A percentile compares a stretch with the other conserved stretches of the same genome.
Evolutionary conservation across 2,797 vertebrate genomes (phyloP).

Genomic region (Acipenser ruthenus): DNA sequence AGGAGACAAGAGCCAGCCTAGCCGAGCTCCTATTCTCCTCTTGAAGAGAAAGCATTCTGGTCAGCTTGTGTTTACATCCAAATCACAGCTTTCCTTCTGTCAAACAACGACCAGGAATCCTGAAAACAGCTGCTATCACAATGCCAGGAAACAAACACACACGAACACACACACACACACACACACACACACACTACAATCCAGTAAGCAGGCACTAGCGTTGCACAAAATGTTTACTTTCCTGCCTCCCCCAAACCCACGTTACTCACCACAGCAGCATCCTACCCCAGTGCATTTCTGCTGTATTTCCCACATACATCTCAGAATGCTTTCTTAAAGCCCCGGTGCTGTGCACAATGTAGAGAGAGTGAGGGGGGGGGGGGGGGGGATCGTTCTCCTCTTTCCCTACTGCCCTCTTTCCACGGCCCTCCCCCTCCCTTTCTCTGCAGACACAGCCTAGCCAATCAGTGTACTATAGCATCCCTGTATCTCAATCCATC

Average conservation of each 20-base stretch:
- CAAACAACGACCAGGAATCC: too few relatives aligned
- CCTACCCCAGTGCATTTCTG: constrained; percentile 5
- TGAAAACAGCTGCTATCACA: too few relatives aligned
- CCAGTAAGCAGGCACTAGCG: too few relatives aligned
- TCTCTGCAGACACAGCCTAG: constrained; percentile 57
- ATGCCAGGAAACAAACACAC: too few relatives aligned
- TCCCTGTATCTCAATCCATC: constrained; percentile 23
- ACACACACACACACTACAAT: too few relatives aligned
- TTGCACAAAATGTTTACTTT: too few relatives aligned
- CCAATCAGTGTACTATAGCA: constrained; percentile 58
- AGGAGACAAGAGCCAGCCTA: too few relatives aligned
- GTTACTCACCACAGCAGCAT: constrained; percentile 10
- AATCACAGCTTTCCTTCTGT: too few relatives aligned
- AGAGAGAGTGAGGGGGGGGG: background rate
- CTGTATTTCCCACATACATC: constrained; percentile 4
- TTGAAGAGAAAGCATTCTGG: too few relatives aligned
- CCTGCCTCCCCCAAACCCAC: constrained; percentile 1
- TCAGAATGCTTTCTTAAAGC: background rate
- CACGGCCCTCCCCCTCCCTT: constrained; percentile 36
- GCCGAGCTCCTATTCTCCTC: too few relatives aligned
- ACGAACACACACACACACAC: too few relatives aligned
- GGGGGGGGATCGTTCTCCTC: background rate
- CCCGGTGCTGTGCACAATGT: background rate
- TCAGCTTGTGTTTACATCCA: too few relatives aligned
- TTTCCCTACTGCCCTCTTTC: constrained; percentile 4